Conservation (phyloP, 2,888 invertebrate genomes). For the Caenorhabditis angaria region DNA sequence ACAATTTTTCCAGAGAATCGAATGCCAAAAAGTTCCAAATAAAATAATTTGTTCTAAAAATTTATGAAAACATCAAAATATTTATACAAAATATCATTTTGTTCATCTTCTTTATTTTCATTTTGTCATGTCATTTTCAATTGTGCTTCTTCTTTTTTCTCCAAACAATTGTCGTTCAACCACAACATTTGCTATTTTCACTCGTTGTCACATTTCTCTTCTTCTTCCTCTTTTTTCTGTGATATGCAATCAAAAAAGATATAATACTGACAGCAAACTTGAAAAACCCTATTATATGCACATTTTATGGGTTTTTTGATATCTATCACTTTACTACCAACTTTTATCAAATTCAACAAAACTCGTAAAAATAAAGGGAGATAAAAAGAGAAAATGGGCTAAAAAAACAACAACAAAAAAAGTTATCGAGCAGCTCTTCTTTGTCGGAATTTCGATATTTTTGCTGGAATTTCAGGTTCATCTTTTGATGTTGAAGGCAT, state of each 20-base stretch:
- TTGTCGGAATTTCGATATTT: constrained; percentile 28
- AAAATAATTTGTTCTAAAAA: too few relatives aligned
- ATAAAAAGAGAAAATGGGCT: not conserved
- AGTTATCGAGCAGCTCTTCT: not conserved
- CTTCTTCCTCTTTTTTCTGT: not conserved
- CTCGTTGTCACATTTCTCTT: constrained; percentile 11
- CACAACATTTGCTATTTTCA: constrained; percentile 49
- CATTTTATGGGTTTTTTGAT: not conserved
- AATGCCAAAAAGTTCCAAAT: too few relatives aligned
- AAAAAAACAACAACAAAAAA: not conserved
- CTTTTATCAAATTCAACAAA: not conserved
- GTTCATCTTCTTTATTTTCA: not conserved
- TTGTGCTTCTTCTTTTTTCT: constrained; percentile 4
- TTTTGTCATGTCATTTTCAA: not conserved
- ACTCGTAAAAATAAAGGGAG: not conserved
- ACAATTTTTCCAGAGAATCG: too few relatives aligned
- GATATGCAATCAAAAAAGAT: not conserved
- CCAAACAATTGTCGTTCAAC: constrained; percentile 18
- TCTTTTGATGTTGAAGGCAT: constrained; percentile 36
- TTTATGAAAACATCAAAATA: too few relatives aligned
- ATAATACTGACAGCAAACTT: not conserved
- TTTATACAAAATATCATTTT: too few relatives aligned
- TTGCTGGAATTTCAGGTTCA: constrained; percentile 24
- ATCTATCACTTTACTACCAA: too few relatives aligned
- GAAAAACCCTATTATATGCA: too few relatives aligned